Conservation (phyloP, 2,888 invertebrate genomes). For the Ceraclea dissimilis region DNA sequence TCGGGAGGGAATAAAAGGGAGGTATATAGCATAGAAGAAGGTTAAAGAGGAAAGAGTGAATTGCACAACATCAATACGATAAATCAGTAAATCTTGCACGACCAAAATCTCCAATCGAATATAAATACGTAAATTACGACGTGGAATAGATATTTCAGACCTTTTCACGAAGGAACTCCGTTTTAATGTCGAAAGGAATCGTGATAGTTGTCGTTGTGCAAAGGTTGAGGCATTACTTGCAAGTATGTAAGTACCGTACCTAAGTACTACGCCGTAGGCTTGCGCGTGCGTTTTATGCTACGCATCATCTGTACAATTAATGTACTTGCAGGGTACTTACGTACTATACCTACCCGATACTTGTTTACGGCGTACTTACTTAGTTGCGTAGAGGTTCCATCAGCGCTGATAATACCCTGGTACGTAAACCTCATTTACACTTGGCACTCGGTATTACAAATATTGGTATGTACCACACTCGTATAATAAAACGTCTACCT, state of each 20-base stretch:
- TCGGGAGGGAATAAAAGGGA: conserved; percentile 46
- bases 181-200: neutral
- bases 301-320: conserved; percentile 15
- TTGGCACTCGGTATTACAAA: no score
- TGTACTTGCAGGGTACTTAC: conserved; percentile 7
- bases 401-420: no score
- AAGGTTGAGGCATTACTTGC: conserved; percentile 18
- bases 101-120: neutral
- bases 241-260: conserved; percentile 20
- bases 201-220: neutral
- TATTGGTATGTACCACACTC: no score
- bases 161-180: neutral
- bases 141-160: neutral
- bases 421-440: no score
- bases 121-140: neutral
- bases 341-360: neutral
- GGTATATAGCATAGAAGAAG: conserved; percentile 44
- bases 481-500: no score
- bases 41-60: conserved; percentile 17
- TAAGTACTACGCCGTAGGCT: conserved; percentile 19
- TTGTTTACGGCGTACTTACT: neutral
- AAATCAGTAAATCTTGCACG: neutral
- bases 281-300: conserved; percentile 19
- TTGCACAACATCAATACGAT: conserved; percentile 7
- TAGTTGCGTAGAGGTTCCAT: neutral